Conservation (phyloP, 2,113 vertebrate species). For the Erinaceus europaeus region DNA sequence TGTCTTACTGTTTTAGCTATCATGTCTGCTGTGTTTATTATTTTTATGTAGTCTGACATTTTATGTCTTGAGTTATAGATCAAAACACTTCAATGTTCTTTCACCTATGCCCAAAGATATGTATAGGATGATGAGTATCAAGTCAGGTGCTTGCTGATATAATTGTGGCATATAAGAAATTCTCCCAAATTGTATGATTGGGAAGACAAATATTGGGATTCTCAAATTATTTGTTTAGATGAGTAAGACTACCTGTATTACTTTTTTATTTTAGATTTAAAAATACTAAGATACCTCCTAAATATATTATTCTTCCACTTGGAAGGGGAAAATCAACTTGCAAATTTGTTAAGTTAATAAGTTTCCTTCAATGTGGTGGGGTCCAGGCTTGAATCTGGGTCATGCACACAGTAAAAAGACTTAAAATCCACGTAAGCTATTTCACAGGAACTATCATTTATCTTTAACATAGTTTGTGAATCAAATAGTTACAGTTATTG, state of each 20-base stretch:
- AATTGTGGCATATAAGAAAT: neutral
- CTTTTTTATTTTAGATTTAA: neutral
- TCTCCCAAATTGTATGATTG: neutral
- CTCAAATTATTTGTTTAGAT: neutral
- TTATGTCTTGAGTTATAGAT: neutral
- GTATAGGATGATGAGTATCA: neutral
- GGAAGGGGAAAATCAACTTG: too few relatives aligned
- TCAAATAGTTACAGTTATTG: too few relatives aligned
- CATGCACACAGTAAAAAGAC: too few relatives aligned
- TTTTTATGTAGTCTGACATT: neutral
- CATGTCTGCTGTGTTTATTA: neutral
- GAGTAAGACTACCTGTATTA: neutral
- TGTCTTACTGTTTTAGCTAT: neutral
- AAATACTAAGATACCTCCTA: neutral
- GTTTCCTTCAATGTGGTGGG: too few relatives aligned
- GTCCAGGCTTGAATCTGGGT: too few relatives aligned
- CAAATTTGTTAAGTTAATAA: too few relatives aligned
- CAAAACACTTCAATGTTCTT: neutral
- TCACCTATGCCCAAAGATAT: neutral
- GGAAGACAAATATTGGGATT: neutral
- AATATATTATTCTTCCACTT: neutral
- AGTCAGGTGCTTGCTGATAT: neutral
- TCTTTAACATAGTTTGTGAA: too few relatives aligned
- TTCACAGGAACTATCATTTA: too few relatives aligned
- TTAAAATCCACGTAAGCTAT: too few relatives aligned